Conservation (phyloP, 2,113 vertebrate genomes). For the Pithys albifrons region DNA sequence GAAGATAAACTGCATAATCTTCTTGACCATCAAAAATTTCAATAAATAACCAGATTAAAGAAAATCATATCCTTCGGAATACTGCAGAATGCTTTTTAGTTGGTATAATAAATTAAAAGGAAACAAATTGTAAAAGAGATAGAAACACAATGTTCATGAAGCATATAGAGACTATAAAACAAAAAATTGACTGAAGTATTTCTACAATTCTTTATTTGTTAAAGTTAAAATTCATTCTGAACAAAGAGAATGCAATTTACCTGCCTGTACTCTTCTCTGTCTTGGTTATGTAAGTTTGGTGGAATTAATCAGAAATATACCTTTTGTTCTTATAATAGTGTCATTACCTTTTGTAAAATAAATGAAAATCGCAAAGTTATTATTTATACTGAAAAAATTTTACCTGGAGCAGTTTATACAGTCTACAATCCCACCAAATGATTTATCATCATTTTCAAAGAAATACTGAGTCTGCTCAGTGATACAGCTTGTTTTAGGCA, state of each 20-base stretch:
- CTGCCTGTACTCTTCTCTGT: not conserved
- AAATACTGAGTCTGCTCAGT: slow-evolving; percentile 99
- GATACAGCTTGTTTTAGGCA: slow-evolving; percentile 97
- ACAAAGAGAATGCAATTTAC: not conserved
- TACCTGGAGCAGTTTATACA: slow-evolving; percentile 98
- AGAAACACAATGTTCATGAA: not conserved
- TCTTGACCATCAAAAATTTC: not conserved
- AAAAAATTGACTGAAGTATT: not conserved
- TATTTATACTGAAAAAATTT: not conserved
- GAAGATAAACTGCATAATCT: not conserved
- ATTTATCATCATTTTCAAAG: slow-evolving; percentile 91
- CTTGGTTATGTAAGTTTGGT: not conserved
- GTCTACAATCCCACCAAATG: slow-evolving; percentile 89
- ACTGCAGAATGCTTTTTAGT: not conserved
- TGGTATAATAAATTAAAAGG: not conserved
- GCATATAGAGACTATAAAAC: not conserved
- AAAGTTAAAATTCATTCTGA: not conserved
- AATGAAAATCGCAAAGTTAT: not conserved
- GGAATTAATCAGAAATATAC: not conserved
- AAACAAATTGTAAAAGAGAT: not conserved
- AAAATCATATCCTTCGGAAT: not conserved
- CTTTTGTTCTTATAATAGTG: not conserved
- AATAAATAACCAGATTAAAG: not conserved
- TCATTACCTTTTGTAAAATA: not conserved
- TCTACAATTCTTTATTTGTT: not conserved